phyloP scores from a whole-genome alignment of 30 jellyfish, hydroid and myxozoan species.

The Euphysa ruthae region DNA sequence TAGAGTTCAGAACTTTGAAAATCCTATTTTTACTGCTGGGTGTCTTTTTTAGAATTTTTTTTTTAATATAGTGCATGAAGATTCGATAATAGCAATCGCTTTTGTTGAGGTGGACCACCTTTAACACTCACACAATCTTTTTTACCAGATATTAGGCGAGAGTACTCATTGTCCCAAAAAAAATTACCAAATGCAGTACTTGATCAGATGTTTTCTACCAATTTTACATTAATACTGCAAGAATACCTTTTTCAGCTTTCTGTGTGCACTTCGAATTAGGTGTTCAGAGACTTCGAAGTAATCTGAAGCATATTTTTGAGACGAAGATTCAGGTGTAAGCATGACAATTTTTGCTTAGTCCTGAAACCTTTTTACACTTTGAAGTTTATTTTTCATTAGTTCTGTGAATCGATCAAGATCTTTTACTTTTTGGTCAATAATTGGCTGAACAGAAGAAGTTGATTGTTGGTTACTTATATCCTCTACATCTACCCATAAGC shows the following conservation, averaged over 20 bases:
- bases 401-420: slow-evolving; percentile 33
- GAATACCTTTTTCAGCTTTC: slow-evolving; percentile 23
- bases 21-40: background rate
- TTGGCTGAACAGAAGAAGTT: background rate
- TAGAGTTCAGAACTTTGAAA: slow-evolving; percentile 1
- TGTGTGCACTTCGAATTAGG: slow-evolving; percentile 9
- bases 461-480: background rate
- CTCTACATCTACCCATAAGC: background rate
- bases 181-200: slow-evolving; percentile 1
- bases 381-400: slow-evolving; percentile 4
- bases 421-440: background rate
- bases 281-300: slow-evolving; percentile 30
- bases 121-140: slow-evolving; percentile 35
- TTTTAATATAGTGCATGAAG: background rate
- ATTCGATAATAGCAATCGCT: slow-evolving; percentile 19
- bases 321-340: slow-evolving; percentile 38
- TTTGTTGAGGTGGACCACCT: slow-evolving; percentile 29
- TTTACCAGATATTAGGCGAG: slow-evolving; percentile 33
- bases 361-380: background rate
- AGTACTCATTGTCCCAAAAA: slow-evolving; percentile 30
- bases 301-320: slow-evolving; percentile 24
- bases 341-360: slow-evolving; percentile 22
- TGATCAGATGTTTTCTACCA: slow-evolving; percentile 14
- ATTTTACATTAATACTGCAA: slow-evolving; percentile 3
- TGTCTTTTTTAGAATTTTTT: background rate